Percentiles rank a stretch among this genome's conserved stretches.
Evolutionary conservation across 1,140 invertebrate genomes (phyloP).

Genomic region (Danaus melanippus): DNA sequence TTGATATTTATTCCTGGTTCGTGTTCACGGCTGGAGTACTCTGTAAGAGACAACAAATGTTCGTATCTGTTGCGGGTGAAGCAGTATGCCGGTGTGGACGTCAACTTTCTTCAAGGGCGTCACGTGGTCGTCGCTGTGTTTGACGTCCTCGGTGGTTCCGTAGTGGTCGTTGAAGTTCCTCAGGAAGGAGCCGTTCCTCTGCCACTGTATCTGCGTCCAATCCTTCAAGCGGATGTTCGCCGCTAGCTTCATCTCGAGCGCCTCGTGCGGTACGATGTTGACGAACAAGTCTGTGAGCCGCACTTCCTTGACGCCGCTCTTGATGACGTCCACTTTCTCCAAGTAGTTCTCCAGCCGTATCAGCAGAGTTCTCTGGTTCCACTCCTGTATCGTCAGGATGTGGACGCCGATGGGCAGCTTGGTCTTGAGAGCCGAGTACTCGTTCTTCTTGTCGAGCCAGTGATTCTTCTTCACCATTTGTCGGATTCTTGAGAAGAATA

Average conservation of each 20-base stretch:
- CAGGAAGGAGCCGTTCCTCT: conserved; percentile 28
- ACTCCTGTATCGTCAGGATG: conserved; percentile 88
- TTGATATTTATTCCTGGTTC: no score
- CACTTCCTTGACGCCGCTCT: conserved; percentile 30
- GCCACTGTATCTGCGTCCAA: conserved; percentile 68
- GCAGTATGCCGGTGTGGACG: conserved; percentile 21
- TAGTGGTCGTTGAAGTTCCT: conserved; percentile 42
- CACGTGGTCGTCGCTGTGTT: conserved; percentile 13
- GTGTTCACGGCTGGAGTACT: no score
- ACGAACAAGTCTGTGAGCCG: conserved; percentile 67
- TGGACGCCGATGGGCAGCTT: conserved; percentile 85
- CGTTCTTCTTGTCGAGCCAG: conserved; percentile 27
- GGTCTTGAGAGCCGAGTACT: conserved; percentile 30
- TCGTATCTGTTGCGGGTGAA: conserved; percentile 42
- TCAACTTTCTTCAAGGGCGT: conserved; percentile 11
- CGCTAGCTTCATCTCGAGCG: conserved; percentile 77
- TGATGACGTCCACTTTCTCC: conserved; percentile 79
- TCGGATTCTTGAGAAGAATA: conserved; percentile 19
- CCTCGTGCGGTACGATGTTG: conserved; percentile 68
- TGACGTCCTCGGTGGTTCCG: conserved; percentile 15
- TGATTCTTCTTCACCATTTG: conserved; percentile 6
- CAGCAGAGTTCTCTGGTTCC: conserved; percentile 77
- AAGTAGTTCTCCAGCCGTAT: conserved; percentile 91
- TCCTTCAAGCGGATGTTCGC: conserved; percentile 76
- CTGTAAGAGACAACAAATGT: conserved; percentile 26